These are phyloP conservation scores for Platysteira castanea DNA, from an alignment of 2,113 vertebrate species.

Conservation along the genomic window DNA sequence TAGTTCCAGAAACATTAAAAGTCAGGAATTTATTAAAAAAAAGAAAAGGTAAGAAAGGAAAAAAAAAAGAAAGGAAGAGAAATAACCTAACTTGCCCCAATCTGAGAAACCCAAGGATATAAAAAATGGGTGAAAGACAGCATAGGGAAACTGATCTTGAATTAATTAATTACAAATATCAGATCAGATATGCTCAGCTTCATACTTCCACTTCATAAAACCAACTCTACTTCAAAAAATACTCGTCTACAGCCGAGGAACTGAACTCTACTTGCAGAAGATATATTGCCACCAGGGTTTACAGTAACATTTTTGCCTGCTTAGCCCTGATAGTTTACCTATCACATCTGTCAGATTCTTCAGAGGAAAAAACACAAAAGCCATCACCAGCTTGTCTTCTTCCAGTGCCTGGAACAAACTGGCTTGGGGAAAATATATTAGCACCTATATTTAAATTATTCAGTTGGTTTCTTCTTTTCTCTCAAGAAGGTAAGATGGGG, in stretches of 20 bases:
- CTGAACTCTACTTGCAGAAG: conserved; percentile 10
- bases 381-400: conserved; percentile 9
- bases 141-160: neutral
- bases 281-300: conserved; percentile 16
- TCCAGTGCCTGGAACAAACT: neutral
- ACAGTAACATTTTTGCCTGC: neutral
- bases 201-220: conserved; percentile 5
- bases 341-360: conserved; percentile 52
- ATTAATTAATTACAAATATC: conserved; percentile 27
- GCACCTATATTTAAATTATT: conserved; percentile 32
- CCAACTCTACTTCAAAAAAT: neutral
- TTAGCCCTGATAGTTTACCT: conserved; percentile 46
- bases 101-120: neutral
- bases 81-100: neutral
- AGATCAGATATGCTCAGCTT: neutral
- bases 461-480: neutral
- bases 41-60: fast-evolving
- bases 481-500: conserved; percentile 14
- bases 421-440: neutral
- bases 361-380: neutral
- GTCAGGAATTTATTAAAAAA: neutral
- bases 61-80: neutral
- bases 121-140: neutral
- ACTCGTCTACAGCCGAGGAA: neutral
- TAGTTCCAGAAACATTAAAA: neutral